Conservation (phyloP, 2,888 invertebrate species). For the Drosophila ochracea region DNA sequence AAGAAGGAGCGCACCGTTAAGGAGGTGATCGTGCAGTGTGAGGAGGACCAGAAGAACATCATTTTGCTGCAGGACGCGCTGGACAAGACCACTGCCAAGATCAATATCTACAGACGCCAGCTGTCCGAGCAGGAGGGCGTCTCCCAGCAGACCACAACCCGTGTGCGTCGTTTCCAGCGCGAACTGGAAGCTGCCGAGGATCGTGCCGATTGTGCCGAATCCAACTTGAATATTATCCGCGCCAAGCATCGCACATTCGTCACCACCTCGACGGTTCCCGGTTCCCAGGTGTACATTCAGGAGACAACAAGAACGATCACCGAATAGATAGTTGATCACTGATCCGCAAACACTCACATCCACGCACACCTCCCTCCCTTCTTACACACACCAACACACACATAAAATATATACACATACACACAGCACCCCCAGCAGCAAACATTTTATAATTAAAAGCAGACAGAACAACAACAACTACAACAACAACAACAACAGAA, state of each 20-base stretch:
- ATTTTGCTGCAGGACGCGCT: conserved; percentile 95
- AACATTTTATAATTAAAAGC: conserved; percentile 60
- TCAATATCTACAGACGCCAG: conserved; percentile 97
- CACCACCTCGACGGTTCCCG: conserved; percentile 96
- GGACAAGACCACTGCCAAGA: conserved; percentile 94
- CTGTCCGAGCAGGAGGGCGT: conserved; percentile 97
- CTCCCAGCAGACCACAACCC: conserved; percentile 96
- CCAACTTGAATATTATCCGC: conserved; percentile 96
- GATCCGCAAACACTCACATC: conserved; percentile 34
- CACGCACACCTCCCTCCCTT: conserved; percentile 17
- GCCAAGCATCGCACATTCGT: conserved; percentile 99
- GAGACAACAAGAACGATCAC: conserved; percentile 90
- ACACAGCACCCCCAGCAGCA: conserved; percentile 39
- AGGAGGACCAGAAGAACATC: conserved; percentile 98
- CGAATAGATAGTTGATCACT: conserved; percentile 77
- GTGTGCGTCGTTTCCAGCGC: conserved; percentile 99
- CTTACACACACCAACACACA: conserved; percentile 7
- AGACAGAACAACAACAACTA: conserved; percentile 27
- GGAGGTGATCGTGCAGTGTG: conserved; percentile 97
- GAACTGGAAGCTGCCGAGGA: conserved; percentile 99
- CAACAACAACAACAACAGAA: conserved; percentile 28
- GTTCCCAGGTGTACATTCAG: conserved; percentile 95
- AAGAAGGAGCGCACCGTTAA: conserved; percentile 99
- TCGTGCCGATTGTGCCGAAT: conserved; percentile 97
- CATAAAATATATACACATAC: conserved; percentile 10